Percentiles rank a stretch among this genome's conserved stretches.
Evolutionary conservation across 2,113 vertebrate genomes (phyloP).

Genomic region (Odocoileus virginianus): DNA sequence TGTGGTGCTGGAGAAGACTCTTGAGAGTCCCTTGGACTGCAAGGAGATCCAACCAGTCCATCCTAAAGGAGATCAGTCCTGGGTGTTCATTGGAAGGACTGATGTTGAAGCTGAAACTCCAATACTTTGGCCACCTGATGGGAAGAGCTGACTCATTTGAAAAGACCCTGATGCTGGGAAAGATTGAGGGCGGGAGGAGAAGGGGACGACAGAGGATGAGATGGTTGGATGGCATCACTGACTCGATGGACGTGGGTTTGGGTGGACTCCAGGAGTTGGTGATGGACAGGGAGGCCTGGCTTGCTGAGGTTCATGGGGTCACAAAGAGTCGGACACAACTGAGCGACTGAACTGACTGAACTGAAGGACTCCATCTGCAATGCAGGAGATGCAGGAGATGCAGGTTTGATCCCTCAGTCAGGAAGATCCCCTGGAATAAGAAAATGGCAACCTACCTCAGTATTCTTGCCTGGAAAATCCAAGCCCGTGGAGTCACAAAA

Average conservation of each 20-base stretch:
- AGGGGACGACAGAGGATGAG: background rate
- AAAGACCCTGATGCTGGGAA: background rate
- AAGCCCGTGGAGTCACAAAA: background rate
- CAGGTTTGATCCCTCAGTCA: background rate
- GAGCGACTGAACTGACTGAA: background rate
- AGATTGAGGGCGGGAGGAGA: background rate
- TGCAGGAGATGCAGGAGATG: background rate
- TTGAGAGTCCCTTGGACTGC: background rate
- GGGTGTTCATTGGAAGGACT: background rate
- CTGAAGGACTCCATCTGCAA: background rate
- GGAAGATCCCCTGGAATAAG: background rate
- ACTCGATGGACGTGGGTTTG: accelerated
- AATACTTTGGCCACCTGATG: background rate
- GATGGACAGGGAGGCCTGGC: background rate
- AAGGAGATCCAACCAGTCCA: background rate
- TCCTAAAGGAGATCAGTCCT: background rate
- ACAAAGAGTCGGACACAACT: accelerated
- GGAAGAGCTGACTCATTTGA: background rate
- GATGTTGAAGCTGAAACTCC: background rate
- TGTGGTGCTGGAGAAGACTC: background rate
- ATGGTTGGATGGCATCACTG: accelerated
- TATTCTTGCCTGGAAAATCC: background rate
- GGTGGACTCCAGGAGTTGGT: accelerated
- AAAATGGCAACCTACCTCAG: background rate
- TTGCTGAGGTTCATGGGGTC: accelerated